phyloP scores from a whole-genome alignment of 2,113 vertebrate species.

The Pogona vitticeps region DNA sequence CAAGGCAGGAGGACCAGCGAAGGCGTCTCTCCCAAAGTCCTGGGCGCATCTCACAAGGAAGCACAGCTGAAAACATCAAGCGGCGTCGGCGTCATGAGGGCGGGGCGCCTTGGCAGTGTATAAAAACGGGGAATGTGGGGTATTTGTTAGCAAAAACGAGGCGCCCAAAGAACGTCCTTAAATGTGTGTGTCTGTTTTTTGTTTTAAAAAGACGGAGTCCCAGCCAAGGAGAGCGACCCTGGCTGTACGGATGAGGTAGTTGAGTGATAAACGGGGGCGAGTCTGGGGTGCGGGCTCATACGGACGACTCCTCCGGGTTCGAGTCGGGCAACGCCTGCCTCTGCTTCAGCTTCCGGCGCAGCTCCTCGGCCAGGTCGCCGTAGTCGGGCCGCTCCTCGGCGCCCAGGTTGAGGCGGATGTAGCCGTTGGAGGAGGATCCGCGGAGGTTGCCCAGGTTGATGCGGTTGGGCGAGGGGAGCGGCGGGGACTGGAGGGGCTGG shows the following conservation, averaged over 20 bases:
- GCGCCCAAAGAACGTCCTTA: not conserved
- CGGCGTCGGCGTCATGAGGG: not conserved
- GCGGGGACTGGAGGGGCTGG: conserved; percentile 86
- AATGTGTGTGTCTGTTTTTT: not conserved
- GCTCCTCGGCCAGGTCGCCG: conserved; percentile 78
- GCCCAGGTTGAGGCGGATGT: conserved; percentile 92
- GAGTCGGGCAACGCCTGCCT: conserved; percentile 92
- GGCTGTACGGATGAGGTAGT: conserved; percentile 71
- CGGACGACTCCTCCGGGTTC: conserved; percentile 96
- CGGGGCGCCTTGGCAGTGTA: not conserved
- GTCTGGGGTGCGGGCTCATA: conserved; percentile 70
- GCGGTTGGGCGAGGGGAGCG: conserved; percentile 83
- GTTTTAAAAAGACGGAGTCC: not conserved
- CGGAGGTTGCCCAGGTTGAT: conserved; percentile 91
- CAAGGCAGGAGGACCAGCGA: not conserved
- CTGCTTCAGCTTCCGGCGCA: conserved; percentile 86
- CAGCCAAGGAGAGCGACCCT: conserved; percentile 15
- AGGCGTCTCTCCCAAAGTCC: not conserved
- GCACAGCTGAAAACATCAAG: conserved; percentile 4
- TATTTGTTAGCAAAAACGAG: not conserved
- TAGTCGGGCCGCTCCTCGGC: conserved; percentile 85
- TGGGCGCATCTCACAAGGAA: not conserved
- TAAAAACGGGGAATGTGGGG: not conserved
- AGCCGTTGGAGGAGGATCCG: conserved; percentile 91
- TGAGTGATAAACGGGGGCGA: conserved; percentile 50